Base-by-base conservation (phyloP, 2,113 vertebrate genomes). In the Alosa alosa region DNA sequence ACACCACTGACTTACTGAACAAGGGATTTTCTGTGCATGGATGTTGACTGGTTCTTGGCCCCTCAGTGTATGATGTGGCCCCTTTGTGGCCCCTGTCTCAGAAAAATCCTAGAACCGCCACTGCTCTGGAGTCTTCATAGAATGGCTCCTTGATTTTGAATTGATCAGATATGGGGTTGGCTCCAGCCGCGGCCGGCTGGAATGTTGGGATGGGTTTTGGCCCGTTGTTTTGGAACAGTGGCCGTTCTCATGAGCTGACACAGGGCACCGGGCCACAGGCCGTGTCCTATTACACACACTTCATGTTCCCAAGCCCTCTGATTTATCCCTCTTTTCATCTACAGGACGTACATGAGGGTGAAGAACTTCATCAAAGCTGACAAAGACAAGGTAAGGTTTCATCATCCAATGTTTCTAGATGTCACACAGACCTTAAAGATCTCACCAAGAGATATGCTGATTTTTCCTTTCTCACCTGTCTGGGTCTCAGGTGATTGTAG, bases 311-410 rank as follows among this genome's bases (percentile, higher is more conserved):
- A 52, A 52, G 55, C 20, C 5, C 4, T 6, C 64, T 68, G 64
- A 68, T 25, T 68, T 68, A 31, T 78, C 15, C 72, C 83, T 84
- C 89, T 84, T 44, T 89, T 52, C 15, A 81, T 88, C 88, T 91
- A 82, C 81, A 97, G 96, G 92, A 97, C 95, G 0, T 96, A 96
- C 46, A 86, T 86, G 90, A 94, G 92, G 89, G 96, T 97, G 41
- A 96, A 96, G 87, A 92, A 90, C 0, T 86, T 91, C 82, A 92
- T 97, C 83, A 0, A 86, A 78, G 95, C 95, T 0, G 96, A 97
- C 83, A 95, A 94, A 92, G 92, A 94, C 88, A 96, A 96, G 95
- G 95, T 96, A 88, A 94, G 89, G 49, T 25, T 60, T 10, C 81
- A 11, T 36, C 1, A 18, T 47, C 17, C 52, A 22, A 31, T 17